Percentiles rank a stretch among this genome's conserved stretches.
phyloP scores from a whole-genome alignment of 2,888 invertebrate species.

The Temnothorax ravouxi region DNA sequence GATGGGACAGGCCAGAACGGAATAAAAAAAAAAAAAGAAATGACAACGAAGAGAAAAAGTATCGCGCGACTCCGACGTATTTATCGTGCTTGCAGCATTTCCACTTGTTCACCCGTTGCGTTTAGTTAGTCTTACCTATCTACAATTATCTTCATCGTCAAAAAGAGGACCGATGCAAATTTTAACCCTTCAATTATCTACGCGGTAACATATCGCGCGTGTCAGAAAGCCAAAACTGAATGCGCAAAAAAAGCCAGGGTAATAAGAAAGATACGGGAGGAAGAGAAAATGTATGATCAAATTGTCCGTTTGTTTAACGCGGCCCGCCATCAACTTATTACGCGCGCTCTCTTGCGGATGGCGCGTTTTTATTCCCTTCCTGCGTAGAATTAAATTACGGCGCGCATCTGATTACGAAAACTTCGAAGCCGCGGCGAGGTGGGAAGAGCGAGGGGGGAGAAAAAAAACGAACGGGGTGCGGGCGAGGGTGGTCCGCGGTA shows the following conservation, averaged over 20 bases:
- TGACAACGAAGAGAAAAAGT: constrained; percentile 42
- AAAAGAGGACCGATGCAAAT: constrained; percentile 3
- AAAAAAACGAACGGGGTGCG: neutral
- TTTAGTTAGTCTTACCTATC: constrained; percentile 22
- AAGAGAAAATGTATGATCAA: constrained; percentile 30
- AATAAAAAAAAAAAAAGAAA: constrained; percentile 34
- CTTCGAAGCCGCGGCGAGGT: constrained; percentile 23
- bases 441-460: neutral
- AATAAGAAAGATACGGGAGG: neutral
- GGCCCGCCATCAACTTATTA: constrained; percentile 46
- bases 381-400: constrained; percentile 51
- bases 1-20: constrained; percentile 54
- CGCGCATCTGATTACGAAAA: constrained; percentile 57
- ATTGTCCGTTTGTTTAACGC: constrained; percentile 49
- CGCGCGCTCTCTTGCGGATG: constrained; percentile 40
- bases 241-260: neutral
- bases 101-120: neutral
- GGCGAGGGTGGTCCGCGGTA: constrained; percentile 4
- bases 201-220: neutral
- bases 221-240: neutral
- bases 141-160: constrained; percentile 6
- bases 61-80: constrained; percentile 44
- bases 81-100: constrained; percentile 47
- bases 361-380: constrained; percentile 44
- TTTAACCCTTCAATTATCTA: neutral